Evolutionary conservation across 2,888 invertebrate genomes (phyloP), one percentile per base, ranked within the genome.

Genomic region (Chrysotoxum bicinctum): DNA sequence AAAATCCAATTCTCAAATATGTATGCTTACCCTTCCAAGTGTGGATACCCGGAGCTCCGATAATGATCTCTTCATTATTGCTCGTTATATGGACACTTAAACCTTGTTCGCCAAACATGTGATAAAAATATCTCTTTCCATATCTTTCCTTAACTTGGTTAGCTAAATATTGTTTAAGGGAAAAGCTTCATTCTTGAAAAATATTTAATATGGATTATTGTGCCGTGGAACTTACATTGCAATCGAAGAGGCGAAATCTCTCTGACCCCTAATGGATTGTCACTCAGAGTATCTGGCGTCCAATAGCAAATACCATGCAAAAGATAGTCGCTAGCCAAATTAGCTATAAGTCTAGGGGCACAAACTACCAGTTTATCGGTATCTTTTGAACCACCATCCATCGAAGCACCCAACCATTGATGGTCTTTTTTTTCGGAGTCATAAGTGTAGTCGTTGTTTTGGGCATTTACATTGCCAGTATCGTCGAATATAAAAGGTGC

Each of bases 331-430:
- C 81, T 88, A 0, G 82, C 21, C 0, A 88, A 87, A 21, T 91
- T 89, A 0, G 91, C 89, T 37, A 90, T 88, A 21, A 91, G 90
- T 7, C 91, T 87, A 0, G 92, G 92, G 0, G 92, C 92, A 80
- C 92, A 92, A 0, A 92, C 93, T 50, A 93, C 89, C 45, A 93
- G 87, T 43, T 91, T 91, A 66, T 93, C 92, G 19, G 89, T 90
- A 30, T 91, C 91, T 32, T 88, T 88, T 14, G 91, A 89, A 7
- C 92, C 91, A 30, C 93, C 92, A 77, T 93, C 92, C 89, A 94
- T 92, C 0, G 93, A 90, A 3, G 91, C 93, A 1, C 94, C 94
- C 40, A 94, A 89, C 93, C 93, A 93, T 35, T 93, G 92, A 48
- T 89, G 87, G 68, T 93, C 92, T 77, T 93, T 92, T 54, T 90